Evolutionary conservation across 2,888 invertebrate species (phyloP).

Genomic region (Pollenia angustigena): DNA sequence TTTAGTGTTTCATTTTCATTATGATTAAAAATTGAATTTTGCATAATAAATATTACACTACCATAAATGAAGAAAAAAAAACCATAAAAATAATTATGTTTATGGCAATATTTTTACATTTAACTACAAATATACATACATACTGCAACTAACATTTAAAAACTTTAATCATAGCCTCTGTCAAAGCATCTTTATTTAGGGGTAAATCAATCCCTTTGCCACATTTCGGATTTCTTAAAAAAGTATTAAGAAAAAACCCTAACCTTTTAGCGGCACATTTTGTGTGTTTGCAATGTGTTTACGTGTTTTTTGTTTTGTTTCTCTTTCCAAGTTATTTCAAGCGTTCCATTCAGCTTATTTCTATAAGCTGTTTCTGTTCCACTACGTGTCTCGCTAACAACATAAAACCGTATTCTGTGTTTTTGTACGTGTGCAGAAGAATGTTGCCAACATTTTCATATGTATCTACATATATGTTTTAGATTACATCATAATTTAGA

Average conservation of each 20-base stretch:
- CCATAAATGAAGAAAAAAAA: not conserved
- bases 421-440: conserved; percentile 5
- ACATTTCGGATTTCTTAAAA: not conserved
- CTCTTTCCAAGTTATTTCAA: not conserved
- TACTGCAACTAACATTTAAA: not conserved
- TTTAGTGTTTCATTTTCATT: conserved; percentile 29
- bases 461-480: not conserved
- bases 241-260: not conserved
- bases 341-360: not conserved
- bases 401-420: not conserved
- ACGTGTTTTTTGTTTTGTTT: conserved; percentile 39
- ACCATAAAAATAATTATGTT: not conserved
- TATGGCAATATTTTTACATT: not conserved
- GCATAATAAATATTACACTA: not conserved
- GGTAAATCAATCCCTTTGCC: conserved; percentile 22
- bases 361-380: conserved; percentile 17
- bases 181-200: conserved; percentile 12
- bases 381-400: not conserved
- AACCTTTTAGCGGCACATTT: conserved; percentile 60
- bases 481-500: conserved; percentile 44
- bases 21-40: not conserved
- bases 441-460: conserved; percentile 38
- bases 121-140: not conserved
- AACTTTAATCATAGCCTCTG: not conserved
- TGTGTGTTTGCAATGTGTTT: not conserved